A percentile compares a stretch with the other conserved stretches of the same genome.
These are phyloP conservation scores for Trichogramma evanescens DNA, from an alignment of 2,888 invertebrate genomes.

Conservation along the genomic window DNA sequence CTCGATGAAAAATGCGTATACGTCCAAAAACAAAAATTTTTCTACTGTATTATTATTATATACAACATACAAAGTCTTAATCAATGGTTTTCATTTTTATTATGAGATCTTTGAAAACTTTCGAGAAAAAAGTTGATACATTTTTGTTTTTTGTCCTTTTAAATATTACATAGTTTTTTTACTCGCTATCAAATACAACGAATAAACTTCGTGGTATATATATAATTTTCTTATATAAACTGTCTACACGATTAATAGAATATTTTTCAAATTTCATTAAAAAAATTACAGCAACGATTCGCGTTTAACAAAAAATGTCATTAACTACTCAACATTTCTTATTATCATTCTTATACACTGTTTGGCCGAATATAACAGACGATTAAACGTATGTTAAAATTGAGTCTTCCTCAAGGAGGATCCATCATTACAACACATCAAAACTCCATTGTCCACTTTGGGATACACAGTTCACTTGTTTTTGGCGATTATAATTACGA, in stretches of 20 bases:
- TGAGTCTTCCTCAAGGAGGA: background rate
- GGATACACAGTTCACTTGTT: conserved; percentile 2
- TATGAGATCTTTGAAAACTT: too few species aligned
- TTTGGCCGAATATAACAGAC: conserved; percentile 15
- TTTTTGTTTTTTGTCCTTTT: too few species aligned
- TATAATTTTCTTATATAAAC: conserved; percentile 7
- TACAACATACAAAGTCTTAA: too few species aligned
- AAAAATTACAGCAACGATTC: background rate
- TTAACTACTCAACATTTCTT: conserved; percentile 5
- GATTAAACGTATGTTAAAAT: background rate
- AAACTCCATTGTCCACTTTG: conserved; percentile 2
- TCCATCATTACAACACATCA: conserved; percentile 1
- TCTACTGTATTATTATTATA: too few species aligned
- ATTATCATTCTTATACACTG: background rate
- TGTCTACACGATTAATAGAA: conserved; percentile 16
- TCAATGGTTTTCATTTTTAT: too few species aligned
- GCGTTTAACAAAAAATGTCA: conserved; percentile 3
- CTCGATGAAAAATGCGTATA: too few species aligned
- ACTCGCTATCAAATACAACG: conserved; percentile 17
- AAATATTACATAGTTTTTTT: background rate
- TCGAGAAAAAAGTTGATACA: too few species aligned
- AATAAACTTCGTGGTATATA: conserved; percentile 14
- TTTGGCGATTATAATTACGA: conserved; percentile 18
- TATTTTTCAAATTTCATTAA: conserved; percentile 2
- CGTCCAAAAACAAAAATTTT: too few species aligned